Evolutionary conservation across 2,888 invertebrate species (phyloP), one percentile per base, ranked within the genome.

Genomic region (Epistrophe grossulariae): DNA sequence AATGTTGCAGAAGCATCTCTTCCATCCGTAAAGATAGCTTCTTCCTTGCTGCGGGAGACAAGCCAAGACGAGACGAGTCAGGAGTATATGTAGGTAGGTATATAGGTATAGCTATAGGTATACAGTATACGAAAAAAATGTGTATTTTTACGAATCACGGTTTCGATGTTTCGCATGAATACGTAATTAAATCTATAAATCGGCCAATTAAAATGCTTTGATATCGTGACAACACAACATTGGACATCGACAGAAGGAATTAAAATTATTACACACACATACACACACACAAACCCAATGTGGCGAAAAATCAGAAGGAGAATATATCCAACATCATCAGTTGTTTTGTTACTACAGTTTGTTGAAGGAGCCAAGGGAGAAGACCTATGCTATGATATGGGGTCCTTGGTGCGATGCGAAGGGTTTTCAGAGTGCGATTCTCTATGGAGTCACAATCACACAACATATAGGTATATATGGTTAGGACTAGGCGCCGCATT

Each of bases 111-210:
- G 24, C 1, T 24, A 24, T 52, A 35, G 8, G 7, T 66, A 17
- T 7, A 55, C 40, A 15, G 19, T 24, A 62, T 43, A 43, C 55
- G 74, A 78, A 82, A 79, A 85, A 80, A 79, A 91, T 92, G 92
- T 92, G 92, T 92, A 92, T 92, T 92, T 92, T 92, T 92, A 92
- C 92, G 92, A 92, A 93, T 93, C 92, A 93, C 92, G 92, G 92
- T 91, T 92, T 93, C 92, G 92, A 92, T 93, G 92, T 93, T 92
- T 92, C 92, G 92, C 92, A 91, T 92, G 92, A 92, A 92, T 92
- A 92, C 92, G 92, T 93, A 93, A 93, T 93, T 93, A 93, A 93
- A 93, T 92, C 92, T 93, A 93, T 93, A 93, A 93, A 92, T 92
- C 92, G 92, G 92, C 92, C 92, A 93, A 93, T 93, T 93, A 93